A percentile compares a stretch with the other conserved stretches of the same genome.
Conservation (phyloP, 2,888 invertebrate genomes). For the Ethmia dodecea region DNA sequence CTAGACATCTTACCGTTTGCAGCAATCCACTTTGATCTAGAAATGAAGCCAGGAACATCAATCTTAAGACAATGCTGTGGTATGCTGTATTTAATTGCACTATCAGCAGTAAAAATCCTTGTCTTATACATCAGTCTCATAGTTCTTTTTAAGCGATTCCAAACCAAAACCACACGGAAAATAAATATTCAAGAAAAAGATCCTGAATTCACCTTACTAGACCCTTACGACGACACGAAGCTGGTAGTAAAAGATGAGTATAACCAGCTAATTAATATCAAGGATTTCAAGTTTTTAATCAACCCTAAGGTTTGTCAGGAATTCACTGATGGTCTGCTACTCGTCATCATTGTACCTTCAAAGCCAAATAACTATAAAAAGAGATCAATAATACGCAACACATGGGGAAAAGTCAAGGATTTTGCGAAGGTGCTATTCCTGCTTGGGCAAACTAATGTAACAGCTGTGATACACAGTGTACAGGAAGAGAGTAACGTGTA, state of each 20-base stretch:
- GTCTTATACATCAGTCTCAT: too few relatives aligned
- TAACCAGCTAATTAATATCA: slow-evolving; percentile 72
- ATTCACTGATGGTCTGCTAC: slow-evolving; percentile 57
- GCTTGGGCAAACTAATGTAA: slow-evolving; percentile 66
- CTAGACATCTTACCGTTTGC: too few relatives aligned
- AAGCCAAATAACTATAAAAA: slow-evolving; percentile 81
- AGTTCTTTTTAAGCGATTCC: too few relatives aligned
- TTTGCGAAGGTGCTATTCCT: slow-evolving; percentile 81
- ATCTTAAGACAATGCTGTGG: too few relatives aligned
- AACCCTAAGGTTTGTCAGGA: slow-evolving; percentile 75
- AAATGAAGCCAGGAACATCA: too few relatives aligned
- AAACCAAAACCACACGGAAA: too few relatives aligned
- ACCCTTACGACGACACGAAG: not conserved
- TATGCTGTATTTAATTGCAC: too few relatives aligned
- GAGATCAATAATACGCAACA: slow-evolving; percentile 82
- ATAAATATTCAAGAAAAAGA: too few relatives aligned
- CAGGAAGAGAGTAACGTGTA: slow-evolving; percentile 73
- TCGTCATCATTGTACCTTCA: slow-evolving; percentile 83
- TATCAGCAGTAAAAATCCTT: too few relatives aligned
- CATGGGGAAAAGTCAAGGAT: slow-evolving; percentile 81
- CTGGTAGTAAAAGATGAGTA: slow-evolving; percentile 31
- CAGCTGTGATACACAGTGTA: slow-evolving; percentile 63
- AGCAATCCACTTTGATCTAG: too few relatives aligned
- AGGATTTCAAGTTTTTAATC: slow-evolving; percentile 79
- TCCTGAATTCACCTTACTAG: not conserved